Evolutionary conservation across 1,140 invertebrate species (phyloP), one percentile per base, ranked within the genome.

Genomic region (Pseudomyrmex pallidus): DNA sequence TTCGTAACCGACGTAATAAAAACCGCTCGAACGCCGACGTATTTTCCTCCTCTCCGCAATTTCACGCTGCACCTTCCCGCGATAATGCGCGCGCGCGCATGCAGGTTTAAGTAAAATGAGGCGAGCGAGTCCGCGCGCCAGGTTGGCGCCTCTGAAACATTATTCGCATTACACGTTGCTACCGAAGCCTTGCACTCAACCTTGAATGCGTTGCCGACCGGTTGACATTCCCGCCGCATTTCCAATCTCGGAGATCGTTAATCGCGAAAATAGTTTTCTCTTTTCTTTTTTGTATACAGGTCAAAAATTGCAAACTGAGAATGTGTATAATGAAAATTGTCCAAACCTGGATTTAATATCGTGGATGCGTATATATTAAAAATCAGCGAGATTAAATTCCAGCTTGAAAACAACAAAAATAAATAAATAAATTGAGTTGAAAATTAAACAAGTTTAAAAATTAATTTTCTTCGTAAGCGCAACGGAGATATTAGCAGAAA

Each of bases 1-100:
- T 85, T 64, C 57, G 64, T 82, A 84, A 61, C 20, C n/a, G 44
- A 50, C 46, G 59, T 44, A 64, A 86, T 86, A 86, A 87, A 86
- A 85, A 86, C 52, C 64, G 35, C 15, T 70, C 64, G 66, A 87
- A 76, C 62, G 48, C 12, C 62, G 20, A 44, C 17, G 63, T 61
- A 59, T 82, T 88, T 80, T 59, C 66, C 74, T 35, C 12, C n/a
- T 46, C 59, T 35, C 17, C 20, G 86, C 50, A 50, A 85, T 83
- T 83, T 82, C 22, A 44, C 56, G 67, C 15, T 56, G 56, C 46
- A 46, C 13, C 73, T 76, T 64, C n/a, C 12, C 12, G 20, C 48
- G 25, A 67, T 83, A 83, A 83, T 76, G 25, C 66, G 22, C 50
- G 46, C 59, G 13, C 70, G n/a, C 57, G 13, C 20, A 46, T 22